Evolutionary conservation across 2,797 vertebrate genomes (phyloP).

Genomic region (Chrysolophus pictus): DNA sequence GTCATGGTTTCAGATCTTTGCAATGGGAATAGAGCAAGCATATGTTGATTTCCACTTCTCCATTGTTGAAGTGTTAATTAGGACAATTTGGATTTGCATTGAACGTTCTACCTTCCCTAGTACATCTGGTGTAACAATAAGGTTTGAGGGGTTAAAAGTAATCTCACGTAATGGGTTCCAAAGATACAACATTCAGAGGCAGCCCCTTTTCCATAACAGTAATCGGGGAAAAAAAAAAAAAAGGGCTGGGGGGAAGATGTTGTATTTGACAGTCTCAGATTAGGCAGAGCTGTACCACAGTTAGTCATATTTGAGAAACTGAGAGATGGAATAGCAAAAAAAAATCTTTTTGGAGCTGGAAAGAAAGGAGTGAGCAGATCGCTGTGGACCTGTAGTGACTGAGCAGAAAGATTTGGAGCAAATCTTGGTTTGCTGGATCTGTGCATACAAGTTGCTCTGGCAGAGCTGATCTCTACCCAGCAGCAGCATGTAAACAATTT

Average conservation of each 20-base stretch:
- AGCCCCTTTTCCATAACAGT: neutral
- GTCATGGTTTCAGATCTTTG: neutral
- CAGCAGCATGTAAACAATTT: slow-evolving; percentile 57
- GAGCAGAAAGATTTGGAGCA: slow-evolving; percentile 6
- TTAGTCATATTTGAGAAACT: neutral
- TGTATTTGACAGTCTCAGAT: neutral
- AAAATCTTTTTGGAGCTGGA: slow-evolving; percentile 8
- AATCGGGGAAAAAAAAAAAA: neutral
- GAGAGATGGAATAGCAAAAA: neutral
- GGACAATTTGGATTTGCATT: neutral
- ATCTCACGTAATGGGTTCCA: neutral
- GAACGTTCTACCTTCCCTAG: neutral
- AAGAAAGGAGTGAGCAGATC: neutral
- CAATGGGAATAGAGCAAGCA: neutral
- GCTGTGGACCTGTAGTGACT: slow-evolving; percentile 7
- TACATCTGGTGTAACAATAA: neutral
- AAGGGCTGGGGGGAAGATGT: too few relatives aligned
- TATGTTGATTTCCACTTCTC: neutral
- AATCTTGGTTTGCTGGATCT: slow-evolving; percentile 42
- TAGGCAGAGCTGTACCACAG: neutral
- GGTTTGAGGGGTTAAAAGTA: neutral
- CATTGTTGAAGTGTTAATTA: neutral
- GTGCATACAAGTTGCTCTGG: slow-evolving; percentile 19
- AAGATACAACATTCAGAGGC: neutral
- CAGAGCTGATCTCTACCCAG: slow-evolving; percentile 22